These are phyloP conservation scores for Galago senegalensis DNA, from an alignment of 2,797 vertebrate species.

Conservation along the genomic window DNA sequence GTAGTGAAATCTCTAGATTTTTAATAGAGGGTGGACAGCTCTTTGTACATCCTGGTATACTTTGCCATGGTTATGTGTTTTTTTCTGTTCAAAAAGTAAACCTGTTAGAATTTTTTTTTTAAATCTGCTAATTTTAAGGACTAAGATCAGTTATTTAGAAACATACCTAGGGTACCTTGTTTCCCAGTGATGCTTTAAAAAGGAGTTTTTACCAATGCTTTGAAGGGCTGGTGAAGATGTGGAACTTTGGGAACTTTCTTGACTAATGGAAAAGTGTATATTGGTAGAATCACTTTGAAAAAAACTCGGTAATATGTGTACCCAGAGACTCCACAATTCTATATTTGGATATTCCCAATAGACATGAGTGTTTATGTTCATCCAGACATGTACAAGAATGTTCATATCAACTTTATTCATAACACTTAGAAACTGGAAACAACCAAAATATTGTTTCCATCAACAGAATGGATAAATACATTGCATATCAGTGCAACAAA, in stretches of 20 bases:
- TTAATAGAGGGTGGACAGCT: background rate
- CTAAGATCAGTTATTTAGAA: slow-evolving; percentile 53
- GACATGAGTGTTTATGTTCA: slow-evolving; percentile 43
- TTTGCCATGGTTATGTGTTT: background rate
- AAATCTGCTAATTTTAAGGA: background rate
- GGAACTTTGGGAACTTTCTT: background rate
- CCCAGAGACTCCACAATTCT: background rate
- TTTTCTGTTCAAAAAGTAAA: slow-evolving; percentile 52
- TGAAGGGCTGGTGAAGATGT: background rate
- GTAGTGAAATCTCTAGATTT: background rate
- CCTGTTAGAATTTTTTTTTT: background rate
- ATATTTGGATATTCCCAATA: background rate
- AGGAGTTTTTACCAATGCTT: background rate
- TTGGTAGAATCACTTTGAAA: slow-evolving; percentile 40
- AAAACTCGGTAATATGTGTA: background rate
- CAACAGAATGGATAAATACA: slow-evolving; percentile 16
- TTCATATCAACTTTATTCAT: slow-evolving; percentile 45
- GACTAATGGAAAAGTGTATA: background rate
- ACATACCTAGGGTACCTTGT: background rate
- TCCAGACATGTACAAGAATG: background rate
- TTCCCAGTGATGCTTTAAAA: slow-evolving; percentile 52
- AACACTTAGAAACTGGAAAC: background rate
- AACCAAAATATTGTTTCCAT: background rate
- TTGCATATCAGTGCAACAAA: slow-evolving; percentile 18
- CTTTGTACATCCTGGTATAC: background rate